phyloP scores from a whole-genome alignment of 2,888 invertebrate genomes.

The Cosmorhoe ocellata region DNA sequence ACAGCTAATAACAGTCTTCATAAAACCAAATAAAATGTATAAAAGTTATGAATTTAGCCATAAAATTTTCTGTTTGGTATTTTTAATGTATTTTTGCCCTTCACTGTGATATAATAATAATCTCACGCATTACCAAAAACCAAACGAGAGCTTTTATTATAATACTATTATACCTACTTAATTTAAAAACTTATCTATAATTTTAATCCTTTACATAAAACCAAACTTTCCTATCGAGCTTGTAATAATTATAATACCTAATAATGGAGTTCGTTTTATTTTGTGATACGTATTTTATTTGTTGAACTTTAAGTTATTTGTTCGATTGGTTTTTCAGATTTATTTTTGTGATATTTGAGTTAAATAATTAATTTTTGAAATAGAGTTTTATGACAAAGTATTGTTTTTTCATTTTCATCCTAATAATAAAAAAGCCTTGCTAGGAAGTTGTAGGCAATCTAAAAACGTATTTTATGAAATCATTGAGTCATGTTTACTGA shows the following conservation, averaged over 20 bases:
- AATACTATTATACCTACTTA: conserved; percentile 51
- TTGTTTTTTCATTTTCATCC: background rate
- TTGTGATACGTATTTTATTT: conserved; percentile 28
- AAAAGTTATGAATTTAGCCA: too few species aligned
- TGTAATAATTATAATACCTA: conserved; percentile 39
- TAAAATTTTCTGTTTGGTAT: too few species aligned
- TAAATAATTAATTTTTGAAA: conserved; percentile 42
- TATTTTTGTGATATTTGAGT: conserved; percentile 51
- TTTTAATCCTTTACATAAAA: conserved; percentile 1
- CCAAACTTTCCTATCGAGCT: conserved; percentile 57
- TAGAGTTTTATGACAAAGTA: conserved; percentile 29
- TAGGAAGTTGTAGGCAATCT: too few species aligned
- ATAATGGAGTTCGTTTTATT: conserved; percentile 4
- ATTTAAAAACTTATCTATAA: conserved; percentile 30
- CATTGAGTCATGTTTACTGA: too few species aligned
- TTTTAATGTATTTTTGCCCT: conserved; percentile 47
- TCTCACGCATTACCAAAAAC: conserved; percentile 50
- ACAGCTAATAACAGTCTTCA: too few species aligned
- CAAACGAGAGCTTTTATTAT: conserved; percentile 51
- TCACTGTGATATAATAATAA: conserved; percentile 58
- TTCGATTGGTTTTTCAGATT: conserved; percentile 39
- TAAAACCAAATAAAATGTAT: too few species aligned
- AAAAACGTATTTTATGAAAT: too few species aligned
- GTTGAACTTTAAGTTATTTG: conserved; percentile 38
- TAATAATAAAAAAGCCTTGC: too few species aligned